phyloP scores from a whole-genome alignment of 1,140 invertebrate genomes.

The Halotydeus destructor region DNA sequence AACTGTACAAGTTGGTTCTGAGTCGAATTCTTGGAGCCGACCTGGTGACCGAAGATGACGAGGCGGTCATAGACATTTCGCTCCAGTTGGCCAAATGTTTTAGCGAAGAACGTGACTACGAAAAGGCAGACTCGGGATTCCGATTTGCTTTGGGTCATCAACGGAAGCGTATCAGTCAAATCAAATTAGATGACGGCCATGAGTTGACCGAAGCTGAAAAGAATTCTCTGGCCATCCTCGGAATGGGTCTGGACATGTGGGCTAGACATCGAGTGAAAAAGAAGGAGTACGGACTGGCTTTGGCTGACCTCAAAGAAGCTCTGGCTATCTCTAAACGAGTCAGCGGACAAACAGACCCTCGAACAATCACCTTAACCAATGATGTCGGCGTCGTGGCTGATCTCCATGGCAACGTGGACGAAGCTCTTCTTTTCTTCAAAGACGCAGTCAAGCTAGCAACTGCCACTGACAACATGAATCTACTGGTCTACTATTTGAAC shows the following conservation, averaged over 20 bases:
- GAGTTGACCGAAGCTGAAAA: neutral
- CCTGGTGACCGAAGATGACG: conserved; percentile 42
- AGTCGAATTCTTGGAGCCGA: conserved; percentile 45
- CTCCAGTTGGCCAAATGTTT: conserved; percentile 31
- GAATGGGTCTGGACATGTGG: conserved; percentile 5
- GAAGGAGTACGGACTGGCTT: conserved; percentile 33
- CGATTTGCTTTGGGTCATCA: conserved; percentile 49
- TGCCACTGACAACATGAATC: too few species aligned
- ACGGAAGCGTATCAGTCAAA: conserved; percentile 28
- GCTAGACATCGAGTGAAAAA: conserved; percentile 3
- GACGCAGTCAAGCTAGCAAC: too few species aligned
- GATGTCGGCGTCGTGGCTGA: conserved; percentile 68
- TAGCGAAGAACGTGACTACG: conserved; percentile 34
- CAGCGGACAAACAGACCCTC: conserved; percentile 42
- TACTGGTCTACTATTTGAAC: too few species aligned
- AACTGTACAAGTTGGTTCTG: conserved; percentile 55
- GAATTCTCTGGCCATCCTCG: conserved; percentile 5
- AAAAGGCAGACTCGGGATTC: conserved; percentile 48
- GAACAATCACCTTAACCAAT: conserved; percentile 56
- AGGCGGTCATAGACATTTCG: conserved; percentile 52
- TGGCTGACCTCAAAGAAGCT: conserved; percentile 41
- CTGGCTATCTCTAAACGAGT: conserved; percentile 40
- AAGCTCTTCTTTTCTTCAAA: too few species aligned
- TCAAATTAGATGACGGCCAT: conserved; percentile 22
- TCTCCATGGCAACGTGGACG: conserved; percentile 37